These are phyloP conservation scores for Periphyllus acericola DNA, from an alignment of 2,888 invertebrate genomes.

Conservation along the genomic window DNA sequence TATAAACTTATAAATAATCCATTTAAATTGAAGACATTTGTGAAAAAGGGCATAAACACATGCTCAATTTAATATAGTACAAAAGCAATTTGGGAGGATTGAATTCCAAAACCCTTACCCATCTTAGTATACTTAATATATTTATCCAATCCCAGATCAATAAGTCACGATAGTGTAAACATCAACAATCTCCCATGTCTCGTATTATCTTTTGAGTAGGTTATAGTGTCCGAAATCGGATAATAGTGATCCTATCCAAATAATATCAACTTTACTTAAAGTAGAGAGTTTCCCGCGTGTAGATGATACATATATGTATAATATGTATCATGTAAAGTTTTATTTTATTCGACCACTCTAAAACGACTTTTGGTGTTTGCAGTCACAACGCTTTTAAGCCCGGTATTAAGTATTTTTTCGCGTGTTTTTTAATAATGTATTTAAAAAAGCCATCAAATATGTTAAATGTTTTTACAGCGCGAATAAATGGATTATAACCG, in stretches of 20 bases:
- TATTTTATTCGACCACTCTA: background rate
- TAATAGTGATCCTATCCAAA: background rate
- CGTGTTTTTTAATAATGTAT: slow-evolving; percentile 7
- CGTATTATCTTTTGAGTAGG: background rate
- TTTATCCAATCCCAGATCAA: no score
- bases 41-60: no score
- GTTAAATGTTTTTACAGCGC: background rate
- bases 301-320: background rate
- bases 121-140: no score
- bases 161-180: no score
- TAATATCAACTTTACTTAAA: background rate
- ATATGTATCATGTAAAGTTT: background rate
- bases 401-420: slow-evolving; percentile 3
- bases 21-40: no score
- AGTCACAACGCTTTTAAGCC: slow-evolving; percentile 9
- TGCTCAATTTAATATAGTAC: no score
- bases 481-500: background rate
- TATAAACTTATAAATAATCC: no score
- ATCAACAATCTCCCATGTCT: no score
- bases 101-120: no score
- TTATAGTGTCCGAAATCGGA: no score
- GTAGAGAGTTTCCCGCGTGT: background rate
- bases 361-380: slow-evolving; percentile 27
- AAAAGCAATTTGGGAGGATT: no score
- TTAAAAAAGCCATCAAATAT: background rate